Evolutionary conservation across 1,140 invertebrate genomes (phyloP), one percentile per base, ranked within the genome.

Genomic region (Conopomorpha cramerella): DNA sequence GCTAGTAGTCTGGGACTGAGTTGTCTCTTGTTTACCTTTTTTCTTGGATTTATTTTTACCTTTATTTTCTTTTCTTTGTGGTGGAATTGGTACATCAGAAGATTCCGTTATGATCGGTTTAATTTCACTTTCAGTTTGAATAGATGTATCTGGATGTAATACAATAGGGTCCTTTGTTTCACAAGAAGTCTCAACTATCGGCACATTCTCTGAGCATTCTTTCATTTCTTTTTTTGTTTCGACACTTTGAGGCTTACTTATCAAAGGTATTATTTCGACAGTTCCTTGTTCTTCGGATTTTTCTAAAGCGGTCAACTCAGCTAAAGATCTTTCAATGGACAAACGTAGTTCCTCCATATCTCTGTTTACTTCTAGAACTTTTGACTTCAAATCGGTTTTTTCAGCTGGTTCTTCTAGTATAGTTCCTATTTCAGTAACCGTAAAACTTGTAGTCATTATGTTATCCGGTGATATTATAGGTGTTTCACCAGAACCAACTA

Each of bases 281-380:
- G n/a, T n/a, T n/a, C n/a, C n/a, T n/a, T n/a, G n/a, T n/a, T n/a
- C n/a, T 37, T 71, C 62, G 31, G 30, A 43, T 45, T 58, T 63
- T 51, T 76, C 65, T 28, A 70, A 46, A 14, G 50, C 38, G 10
- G 57, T 64, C 8, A 76, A 39, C 33, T 70, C 68, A 34, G 63
- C 66, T 29, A 76, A 49, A 16, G 71, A 76, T 43, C 51, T 61
- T 50, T 76, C 71, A 36, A 76, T 70, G 8, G 71, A 73, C 8
- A 54, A 19, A 27, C 55, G 59, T 17, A 76, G 44, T 33, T 73
- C 64, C 41, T 73, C 64, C 65, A 76, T 66, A 33, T 67, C 66
- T 43, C 59, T 45, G 39, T 62, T 70, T 0, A 71, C 66, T 51
- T 70, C 66, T 44, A 67, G 55, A 50, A 66, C 63, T 60, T 71